These are phyloP conservation scores for Glomeris maerens DNA, from an alignment of 1,140 invertebrate genomes.

Conservation along the genomic window DNA sequence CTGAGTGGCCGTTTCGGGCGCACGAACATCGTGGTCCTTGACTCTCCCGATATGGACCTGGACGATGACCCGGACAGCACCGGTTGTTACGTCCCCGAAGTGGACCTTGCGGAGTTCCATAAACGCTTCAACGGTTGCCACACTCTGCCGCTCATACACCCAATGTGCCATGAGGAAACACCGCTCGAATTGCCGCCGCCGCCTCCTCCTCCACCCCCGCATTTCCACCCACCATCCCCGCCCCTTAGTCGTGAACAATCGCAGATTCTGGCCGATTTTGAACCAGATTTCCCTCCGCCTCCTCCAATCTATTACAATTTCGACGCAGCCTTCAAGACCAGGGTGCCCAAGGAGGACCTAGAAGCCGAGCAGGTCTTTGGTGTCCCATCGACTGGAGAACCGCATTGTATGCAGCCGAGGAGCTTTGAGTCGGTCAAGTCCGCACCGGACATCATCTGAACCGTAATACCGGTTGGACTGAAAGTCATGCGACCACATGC, in stretches of 20 bases:
- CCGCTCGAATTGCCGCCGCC: not conserved
- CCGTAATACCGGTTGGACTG: no score
- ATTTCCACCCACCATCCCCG: not conserved
- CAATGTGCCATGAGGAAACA: slow-evolving; percentile 1
- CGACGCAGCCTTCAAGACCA: not conserved
- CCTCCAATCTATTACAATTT: not conserved
- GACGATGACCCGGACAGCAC: slow-evolving; percentile 19
- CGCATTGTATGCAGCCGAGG: slow-evolving; percentile 43
- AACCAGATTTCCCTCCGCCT: not conserved
- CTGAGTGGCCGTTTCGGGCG: no score
- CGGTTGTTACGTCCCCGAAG: slow-evolving; percentile 24
- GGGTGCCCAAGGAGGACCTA: not conserved
- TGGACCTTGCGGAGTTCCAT: slow-evolving; percentile 19
- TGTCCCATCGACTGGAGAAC: slow-evolving; percentile 26
- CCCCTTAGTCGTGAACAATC: not conserved
- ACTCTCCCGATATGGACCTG: no score
- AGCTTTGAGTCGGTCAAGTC: slow-evolving; percentile 65
- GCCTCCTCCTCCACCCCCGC: not conserved
- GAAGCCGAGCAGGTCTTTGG: slow-evolving; percentile 1
- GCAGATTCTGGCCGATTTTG: not conserved
- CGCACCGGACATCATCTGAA: slow-evolving; percentile 71
- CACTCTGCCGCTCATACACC: not conserved
- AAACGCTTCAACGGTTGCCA: slow-evolving; percentile 19
- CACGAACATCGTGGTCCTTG: no score
- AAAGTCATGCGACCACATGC: no score